phyloP scores from a whole-genome alignment of 2,888 invertebrate species.

The Troides helena region DNA sequence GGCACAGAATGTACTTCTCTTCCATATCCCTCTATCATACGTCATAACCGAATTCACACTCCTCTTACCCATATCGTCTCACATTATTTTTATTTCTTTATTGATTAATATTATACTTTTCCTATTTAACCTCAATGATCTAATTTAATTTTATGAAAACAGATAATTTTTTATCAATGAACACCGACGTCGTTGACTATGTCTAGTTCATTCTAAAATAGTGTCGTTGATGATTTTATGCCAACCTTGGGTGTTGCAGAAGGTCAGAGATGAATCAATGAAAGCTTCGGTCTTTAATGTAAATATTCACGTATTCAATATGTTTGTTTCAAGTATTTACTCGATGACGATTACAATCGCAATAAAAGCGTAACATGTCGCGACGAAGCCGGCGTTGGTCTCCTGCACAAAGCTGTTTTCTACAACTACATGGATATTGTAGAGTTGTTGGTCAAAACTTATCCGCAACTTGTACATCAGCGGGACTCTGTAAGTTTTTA shows the following conservation, averaged over 20 bases:
- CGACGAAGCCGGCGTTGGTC: slow-evolving; percentile 85
- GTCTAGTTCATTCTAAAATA: no score
- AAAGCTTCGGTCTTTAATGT: neutral
- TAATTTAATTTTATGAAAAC: no score
- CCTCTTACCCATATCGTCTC: no score
- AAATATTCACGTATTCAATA: neutral
- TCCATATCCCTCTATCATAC: no score
- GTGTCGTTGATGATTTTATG: no score
- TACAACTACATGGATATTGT: slow-evolving; percentile 86
- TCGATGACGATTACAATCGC: slow-evolving; percentile 64
- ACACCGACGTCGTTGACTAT: no score
- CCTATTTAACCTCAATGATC: neutral
- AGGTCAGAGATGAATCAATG: neutral
- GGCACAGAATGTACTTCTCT: no score
- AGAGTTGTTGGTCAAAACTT: slow-evolving; percentile 85
- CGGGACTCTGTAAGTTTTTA: slow-evolving; percentile 84
- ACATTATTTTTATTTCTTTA: neutral
- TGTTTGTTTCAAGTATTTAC: slow-evolving; percentile 53
- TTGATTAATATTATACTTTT: no score
- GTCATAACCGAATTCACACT: no score
- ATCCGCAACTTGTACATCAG: slow-evolving; percentile 82
- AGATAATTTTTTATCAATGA: no score
- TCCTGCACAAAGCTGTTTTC: slow-evolving; percentile 90
- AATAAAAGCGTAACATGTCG: slow-evolving; percentile 76
- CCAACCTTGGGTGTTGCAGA: neutral